phyloP scores from a whole-genome alignment of 2,113 vertebrate genomes.

The Cathartes aura region DNA sequence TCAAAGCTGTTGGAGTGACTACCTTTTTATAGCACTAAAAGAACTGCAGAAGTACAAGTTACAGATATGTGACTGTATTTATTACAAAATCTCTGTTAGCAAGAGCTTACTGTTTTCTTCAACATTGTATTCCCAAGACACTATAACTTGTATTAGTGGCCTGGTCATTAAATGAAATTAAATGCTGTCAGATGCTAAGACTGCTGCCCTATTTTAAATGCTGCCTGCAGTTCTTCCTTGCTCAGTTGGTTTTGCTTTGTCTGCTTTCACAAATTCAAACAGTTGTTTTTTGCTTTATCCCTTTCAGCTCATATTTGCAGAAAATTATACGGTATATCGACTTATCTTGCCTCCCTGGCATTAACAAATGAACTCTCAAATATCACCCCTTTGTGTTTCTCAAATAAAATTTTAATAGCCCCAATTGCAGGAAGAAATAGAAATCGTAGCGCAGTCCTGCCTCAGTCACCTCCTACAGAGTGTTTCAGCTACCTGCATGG shows the following conservation, averaged over 20 bases:
- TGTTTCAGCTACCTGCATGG: fast-evolving
- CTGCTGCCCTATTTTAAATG: neutral
- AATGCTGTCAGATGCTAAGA: neutral
- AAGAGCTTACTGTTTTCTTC: neutral
- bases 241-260: neutral
- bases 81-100: neutral
- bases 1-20: neutral
- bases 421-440: neutral
- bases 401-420: neutral
- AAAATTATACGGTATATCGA: constrained; percentile 7
- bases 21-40: neutral
- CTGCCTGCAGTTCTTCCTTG: neutral
- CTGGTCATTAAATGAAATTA: neutral
- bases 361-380: neutral
- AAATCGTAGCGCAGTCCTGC: neutral
- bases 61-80: fast-evolving
- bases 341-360: neutral
- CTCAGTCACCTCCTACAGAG: neutral
- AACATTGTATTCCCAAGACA: neutral
- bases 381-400: neutral
- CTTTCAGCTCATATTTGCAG: neutral
- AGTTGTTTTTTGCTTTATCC: neutral
- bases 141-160: neutral
- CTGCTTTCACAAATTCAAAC: neutral
- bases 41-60: neutral